Evolutionary conservation across 2,888 invertebrate species (phyloP).

Genomic region (Heliconius erato): DNA sequence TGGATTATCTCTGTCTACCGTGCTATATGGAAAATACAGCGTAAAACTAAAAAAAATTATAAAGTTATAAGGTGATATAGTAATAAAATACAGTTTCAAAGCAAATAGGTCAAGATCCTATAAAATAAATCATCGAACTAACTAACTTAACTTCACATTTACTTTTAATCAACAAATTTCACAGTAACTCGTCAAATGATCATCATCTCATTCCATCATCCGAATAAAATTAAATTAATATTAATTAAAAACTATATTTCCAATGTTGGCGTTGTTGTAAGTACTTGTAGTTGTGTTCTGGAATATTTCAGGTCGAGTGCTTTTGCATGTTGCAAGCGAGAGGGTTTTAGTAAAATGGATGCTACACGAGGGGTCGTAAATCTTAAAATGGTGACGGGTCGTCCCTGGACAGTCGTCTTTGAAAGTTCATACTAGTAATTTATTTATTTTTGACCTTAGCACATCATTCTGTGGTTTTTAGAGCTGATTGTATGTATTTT

Average conservation of each 20-base stretch:
- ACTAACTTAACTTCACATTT: neutral
- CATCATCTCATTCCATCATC: neutral
- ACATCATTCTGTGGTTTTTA: neutral
- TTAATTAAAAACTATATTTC: conserved; percentile 62
- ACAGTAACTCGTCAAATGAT: neutral
- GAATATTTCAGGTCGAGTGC: conserved; percentile 73
- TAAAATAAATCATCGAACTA: neutral
- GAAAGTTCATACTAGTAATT: conserved; percentile 56
- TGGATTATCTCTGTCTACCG: neutral
- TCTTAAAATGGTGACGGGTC: conserved; percentile 69
- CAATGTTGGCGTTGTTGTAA: conserved; percentile 58
- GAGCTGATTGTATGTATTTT: no score
- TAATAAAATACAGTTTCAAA: neutral
- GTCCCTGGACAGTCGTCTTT: conserved; percentile 66
- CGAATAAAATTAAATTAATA: conserved; percentile 52
- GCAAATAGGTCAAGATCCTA: neutral
- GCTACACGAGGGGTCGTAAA: conserved; percentile 69
- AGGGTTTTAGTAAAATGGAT: conserved; percentile 75
- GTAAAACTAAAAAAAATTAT: neutral
- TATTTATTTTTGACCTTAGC: conserved; percentile 49
- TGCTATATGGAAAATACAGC: neutral
- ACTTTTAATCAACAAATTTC: neutral
- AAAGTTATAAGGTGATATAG: no score
- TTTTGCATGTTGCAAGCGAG: conserved; percentile 77
- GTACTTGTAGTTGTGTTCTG: conserved; percentile 59